A percentile compares a stretch with the other conserved stretches of the same genome.
These are phyloP conservation scores for Colossoma macropomum DNA, from an alignment of 2,113 vertebrate species.

Conservation along the genomic window DNA sequence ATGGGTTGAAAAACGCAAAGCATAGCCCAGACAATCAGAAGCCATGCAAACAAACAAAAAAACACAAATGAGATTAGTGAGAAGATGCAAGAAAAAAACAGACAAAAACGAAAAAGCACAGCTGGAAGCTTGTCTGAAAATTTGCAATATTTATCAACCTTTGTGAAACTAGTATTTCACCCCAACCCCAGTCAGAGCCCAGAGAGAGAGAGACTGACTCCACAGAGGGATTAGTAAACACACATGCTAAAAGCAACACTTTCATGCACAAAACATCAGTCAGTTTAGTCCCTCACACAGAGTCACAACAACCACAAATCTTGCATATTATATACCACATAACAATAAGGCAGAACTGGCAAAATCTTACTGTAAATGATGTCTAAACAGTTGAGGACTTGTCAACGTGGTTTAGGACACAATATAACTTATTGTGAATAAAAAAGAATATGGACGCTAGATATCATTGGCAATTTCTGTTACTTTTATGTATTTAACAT, in stretches of 20 bases:
- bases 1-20: neutral
- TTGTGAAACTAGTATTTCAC: slow-evolving; percentile 53
- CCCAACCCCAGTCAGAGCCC: slow-evolving; percentile 73
- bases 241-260: slow-evolving; percentile 79
- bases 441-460: too few species aligned
- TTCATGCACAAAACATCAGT: slow-evolving; percentile 66
- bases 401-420: too few species aligned
- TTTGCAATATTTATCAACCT: slow-evolving; percentile 56
- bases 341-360: too few species aligned
- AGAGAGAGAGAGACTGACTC: slow-evolving; percentile 92
- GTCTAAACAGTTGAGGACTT: too few species aligned
- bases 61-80: slow-evolving; percentile 47
- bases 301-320: slow-evolving; percentile 6
- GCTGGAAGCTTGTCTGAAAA: slow-evolving; percentile 61
- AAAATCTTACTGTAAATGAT: too few species aligned
- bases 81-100: slow-evolving; percentile 23
- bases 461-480: too few species aligned
- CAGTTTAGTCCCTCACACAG: slow-evolving; percentile 1
- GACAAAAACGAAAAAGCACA: slow-evolving; percentile 76
- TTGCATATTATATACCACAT: too few species aligned
- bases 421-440: too few species aligned
- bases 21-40: slow-evolving; percentile 20
- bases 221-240: slow-evolving; percentile 82
- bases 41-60: slow-evolving; percentile 62
- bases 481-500: too few species aligned